phyloP scores from a whole-genome alignment of 2,113 vertebrate genomes.

The Coreoperca whiteheadi region DNA sequence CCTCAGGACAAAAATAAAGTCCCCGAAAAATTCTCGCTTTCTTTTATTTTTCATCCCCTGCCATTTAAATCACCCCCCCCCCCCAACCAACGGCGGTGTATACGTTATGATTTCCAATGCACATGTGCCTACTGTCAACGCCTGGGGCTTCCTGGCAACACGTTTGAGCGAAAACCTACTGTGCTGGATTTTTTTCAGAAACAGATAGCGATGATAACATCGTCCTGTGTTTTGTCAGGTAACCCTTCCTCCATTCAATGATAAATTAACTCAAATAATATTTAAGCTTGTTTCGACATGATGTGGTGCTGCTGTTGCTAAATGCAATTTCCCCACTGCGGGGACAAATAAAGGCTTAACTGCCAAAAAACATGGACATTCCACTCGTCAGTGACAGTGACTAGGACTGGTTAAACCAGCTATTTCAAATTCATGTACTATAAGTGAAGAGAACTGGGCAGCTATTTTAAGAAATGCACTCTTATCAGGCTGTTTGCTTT shows the following conservation, averaged over 20 bases:
- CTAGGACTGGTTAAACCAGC: neutral
- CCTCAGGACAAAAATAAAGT: neutral
- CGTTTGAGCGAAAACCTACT: neutral
- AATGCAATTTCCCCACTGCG: no score
- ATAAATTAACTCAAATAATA: no score
- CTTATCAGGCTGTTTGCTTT: conserved; percentile 35
- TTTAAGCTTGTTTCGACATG: no score
- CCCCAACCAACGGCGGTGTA: neutral
- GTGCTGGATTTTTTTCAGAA: neutral
- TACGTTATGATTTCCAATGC: no score
- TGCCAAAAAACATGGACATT: neutral
- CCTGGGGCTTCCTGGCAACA: no score
- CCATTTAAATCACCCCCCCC: no score
- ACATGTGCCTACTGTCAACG: neutral
- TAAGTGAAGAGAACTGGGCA: neutral
- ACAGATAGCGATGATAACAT: no score
- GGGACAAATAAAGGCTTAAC: no score
- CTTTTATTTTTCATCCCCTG: neutral
- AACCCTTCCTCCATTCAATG: neutral
- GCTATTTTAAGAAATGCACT: conserved; percentile 14
- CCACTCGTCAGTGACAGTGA: neutral
- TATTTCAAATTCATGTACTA: no score
- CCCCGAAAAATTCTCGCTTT: neutral
- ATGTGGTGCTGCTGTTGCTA: no score
- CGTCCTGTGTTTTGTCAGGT: neutral